These are phyloP conservation scores for Malurus elegans DNA, from an alignment of 2,113 vertebrate genomes.

Conservation along the genomic window DNA sequence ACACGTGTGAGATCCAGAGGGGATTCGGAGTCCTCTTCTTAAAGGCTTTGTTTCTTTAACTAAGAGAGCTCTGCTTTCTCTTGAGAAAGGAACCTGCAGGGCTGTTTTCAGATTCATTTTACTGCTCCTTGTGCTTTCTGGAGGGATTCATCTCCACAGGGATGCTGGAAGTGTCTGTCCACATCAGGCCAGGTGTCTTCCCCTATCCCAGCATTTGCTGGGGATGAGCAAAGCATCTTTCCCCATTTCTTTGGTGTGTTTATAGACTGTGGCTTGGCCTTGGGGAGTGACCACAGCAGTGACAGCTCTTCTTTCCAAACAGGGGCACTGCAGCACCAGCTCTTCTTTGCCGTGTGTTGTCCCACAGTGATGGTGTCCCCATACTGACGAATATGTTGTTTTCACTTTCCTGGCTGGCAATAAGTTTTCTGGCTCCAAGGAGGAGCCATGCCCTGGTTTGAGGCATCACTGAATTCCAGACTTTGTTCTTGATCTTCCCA, in stretches of 20 bases:
- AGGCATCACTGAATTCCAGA: neutral
- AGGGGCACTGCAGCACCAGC: neutral
- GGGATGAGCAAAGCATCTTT: neutral
- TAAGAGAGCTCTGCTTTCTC: neutral
- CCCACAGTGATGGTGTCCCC: slow-evolving; percentile 16
- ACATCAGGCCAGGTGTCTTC: accelerated
- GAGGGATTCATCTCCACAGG: accelerated
- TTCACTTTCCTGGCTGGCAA: slow-evolving; percentile 43
- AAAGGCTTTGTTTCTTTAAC: neutral
- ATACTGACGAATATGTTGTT: neutral
- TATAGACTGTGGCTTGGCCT: neutral
- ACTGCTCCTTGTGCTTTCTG: neutral
- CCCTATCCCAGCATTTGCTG: neutral
- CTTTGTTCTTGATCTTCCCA: neutral
- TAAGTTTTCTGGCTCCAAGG: neutral
- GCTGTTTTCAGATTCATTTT: neutral
- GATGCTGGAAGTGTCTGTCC: accelerated
- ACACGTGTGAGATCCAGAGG: neutral
- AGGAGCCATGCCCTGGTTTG: neutral
- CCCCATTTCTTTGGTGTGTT: neutral
- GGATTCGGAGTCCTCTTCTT: neutral
- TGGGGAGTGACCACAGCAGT: neutral
- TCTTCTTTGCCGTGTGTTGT: neutral
- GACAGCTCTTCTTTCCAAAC: neutral
- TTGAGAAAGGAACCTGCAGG: neutral